These are phyloP conservation scores for Brachionus koreanus DNA, from an alignment of 1,140 invertebrate genomes.

Conservation along the genomic window DNA sequence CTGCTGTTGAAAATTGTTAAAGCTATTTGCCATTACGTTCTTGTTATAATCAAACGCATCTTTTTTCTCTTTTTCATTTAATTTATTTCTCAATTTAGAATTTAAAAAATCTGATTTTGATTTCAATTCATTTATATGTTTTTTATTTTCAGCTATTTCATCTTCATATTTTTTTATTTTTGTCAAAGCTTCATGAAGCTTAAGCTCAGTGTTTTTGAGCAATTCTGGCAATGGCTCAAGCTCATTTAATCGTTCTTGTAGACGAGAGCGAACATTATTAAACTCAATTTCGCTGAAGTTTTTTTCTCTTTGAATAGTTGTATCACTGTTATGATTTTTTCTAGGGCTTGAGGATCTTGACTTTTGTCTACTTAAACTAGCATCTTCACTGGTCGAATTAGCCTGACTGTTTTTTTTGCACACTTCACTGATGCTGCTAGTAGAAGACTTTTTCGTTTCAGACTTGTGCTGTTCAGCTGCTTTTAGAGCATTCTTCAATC, in stretches of 20 bases:
- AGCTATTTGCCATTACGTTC: background rate
- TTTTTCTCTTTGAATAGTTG: background rate
- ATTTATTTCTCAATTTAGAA: background rate
- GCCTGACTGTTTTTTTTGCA: background rate
- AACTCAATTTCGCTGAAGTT: conserved; percentile 52
- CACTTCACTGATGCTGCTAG: background rate
- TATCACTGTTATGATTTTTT: background rate
- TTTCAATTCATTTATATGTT: conserved; percentile 52
- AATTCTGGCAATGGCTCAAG: conserved; percentile 58
- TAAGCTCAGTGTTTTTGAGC: conserved; percentile 54
- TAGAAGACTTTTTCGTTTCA: background rate
- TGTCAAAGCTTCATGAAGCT: conserved; percentile 53
- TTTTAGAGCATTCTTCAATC: conserved; percentile 27
- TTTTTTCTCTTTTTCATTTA: background rate
- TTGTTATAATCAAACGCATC: background rate
- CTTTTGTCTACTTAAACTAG: background rate
- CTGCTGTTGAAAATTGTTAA: conserved; percentile 10
- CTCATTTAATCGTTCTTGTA: conserved; percentile 55
- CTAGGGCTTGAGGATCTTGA: background rate
- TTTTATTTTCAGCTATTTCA: conserved; percentile 52
- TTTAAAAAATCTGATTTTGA: conserved; percentile 49
- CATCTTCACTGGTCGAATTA: background rate
- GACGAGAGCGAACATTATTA: conserved; percentile 51
- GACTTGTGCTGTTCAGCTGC: background rate
- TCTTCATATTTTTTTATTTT: conserved; percentile 50